Base-by-base conservation (phyloP, 2,888 invertebrate genomes). In the Barypeithes pellucidus region DNA sequence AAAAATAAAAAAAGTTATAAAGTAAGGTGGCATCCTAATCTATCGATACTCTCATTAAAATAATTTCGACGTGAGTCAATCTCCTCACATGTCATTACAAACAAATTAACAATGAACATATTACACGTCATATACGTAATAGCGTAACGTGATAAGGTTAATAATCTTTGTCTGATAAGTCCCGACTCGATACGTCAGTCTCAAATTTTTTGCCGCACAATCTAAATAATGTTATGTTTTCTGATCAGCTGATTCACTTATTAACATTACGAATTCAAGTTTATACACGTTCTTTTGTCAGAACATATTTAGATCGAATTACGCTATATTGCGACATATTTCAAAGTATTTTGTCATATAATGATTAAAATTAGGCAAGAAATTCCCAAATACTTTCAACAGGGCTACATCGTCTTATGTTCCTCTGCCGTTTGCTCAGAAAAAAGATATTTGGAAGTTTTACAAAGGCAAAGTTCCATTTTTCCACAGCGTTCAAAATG, bases 271-370 rank as follows among this genome's bases (percentile, higher is more conserved):
- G 9, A 47, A 41, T 33, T 45, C 63, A 63, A 16, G 61, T 61
- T 43, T 2, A 14, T 14, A 61, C 61, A 20, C 2, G 61, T 61
- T 41, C 61, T 61, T 43, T 43, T 61, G 43, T 14, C 24, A 39
- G 36, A 14, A 43, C 9, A 20, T 41, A 20, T 59, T 59, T 36
- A n/a, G 45, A n/a, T 63, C 33, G 33, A 18, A 33, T 20, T 16
- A 39, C 33, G 29, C 47, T 14, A 43, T 24, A 47, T 63, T 63
- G 63, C 63, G 20, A 63, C 24, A 63, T 47, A 63, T 47, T 63
- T 63, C 29, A 50, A 47, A 45, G 50, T 14, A 62, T 29, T 16
- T 47, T 9, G 11, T 33, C 14, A 52, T 24, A 29, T 4, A 9
- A 29, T 5, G 29, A n/a, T 29, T 2, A 24, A 4, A 24, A 24